Evolutionary conservation across 2,888 invertebrate species (phyloP).

Genomic region (Xanthia togata): DNA sequence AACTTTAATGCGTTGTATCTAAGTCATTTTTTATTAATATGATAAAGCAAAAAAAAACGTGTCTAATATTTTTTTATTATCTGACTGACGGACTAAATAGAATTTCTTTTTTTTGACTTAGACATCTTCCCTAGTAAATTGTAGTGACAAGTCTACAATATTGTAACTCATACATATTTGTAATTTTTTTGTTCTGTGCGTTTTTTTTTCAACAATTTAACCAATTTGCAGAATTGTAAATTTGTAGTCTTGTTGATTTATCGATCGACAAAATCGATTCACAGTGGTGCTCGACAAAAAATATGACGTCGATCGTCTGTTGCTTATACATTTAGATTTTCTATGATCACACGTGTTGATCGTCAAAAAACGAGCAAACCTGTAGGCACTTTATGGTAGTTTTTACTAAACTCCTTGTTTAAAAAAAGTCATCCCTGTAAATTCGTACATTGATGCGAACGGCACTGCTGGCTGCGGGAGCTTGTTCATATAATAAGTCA

Average conservation of each 20-base stretch:
- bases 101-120: too few species aligned
- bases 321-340: background rate
- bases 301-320: background rate
- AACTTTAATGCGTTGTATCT: too few species aligned
- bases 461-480: background rate
- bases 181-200: too few species aligned
- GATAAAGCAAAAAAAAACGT: too few species aligned
- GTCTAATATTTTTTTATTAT: too few species aligned
- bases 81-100: too few species aligned
- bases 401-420: slow-evolving; percentile 1
- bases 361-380: background rate
- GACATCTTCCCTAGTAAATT: too few species aligned
- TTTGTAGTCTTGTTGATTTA: background rate
- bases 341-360: background rate
- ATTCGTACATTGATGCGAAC: background rate
- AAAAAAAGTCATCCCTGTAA: background rate
- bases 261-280: background rate
- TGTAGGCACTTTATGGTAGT: background rate
- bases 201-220: too few species aligned
- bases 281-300: background rate
- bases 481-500: background rate
- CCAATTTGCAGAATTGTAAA: too few species aligned
- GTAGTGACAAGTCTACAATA: too few species aligned
- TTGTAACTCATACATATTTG: too few species aligned
- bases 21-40: too few species aligned